phyloP scores from a whole-genome alignment of 2,113 vertebrate genomes.

The Rattus rattus region DNA sequence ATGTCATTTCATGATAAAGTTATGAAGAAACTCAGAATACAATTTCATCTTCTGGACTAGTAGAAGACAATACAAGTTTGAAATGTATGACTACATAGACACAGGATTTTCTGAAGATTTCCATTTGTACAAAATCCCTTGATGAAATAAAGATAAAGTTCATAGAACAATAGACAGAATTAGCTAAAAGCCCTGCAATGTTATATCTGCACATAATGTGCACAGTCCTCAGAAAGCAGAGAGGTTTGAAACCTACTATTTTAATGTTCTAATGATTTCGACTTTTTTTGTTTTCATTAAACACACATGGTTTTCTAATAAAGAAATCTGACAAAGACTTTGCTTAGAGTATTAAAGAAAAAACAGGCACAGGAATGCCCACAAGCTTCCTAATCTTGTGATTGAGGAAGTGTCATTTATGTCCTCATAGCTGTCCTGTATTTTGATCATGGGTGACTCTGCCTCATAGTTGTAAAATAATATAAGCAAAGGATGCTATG shows the following conservation, averaged over 20 bases:
- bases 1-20: background rate
- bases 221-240: background rate
- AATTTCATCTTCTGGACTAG: background rate
- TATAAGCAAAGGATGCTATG: no score
- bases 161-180: background rate
- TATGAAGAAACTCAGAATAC: background rate
- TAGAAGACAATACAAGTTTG: background rate
- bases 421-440: background rate
- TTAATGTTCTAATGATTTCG: background rate
- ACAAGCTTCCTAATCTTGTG: background rate
- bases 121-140: background rate
- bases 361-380: background rate
- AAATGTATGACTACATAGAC: background rate
- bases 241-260: background rate
- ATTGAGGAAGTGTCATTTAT: no score
- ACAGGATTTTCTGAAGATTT: background rate
- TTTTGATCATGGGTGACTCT: background rate
- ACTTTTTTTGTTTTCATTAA: background rate
- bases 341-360: background rate
- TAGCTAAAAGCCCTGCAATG: background rate
- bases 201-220: background rate
- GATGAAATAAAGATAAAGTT: background rate
- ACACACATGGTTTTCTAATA: background rate
- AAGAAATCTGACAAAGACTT: background rate
- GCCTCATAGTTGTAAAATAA: no score